A percentile compares a stretch with the other conserved stretches of the same genome.
Evolutionary conservation across 2,113 vertebrate species (phyloP).

Genomic region (Tachysurus vachellii): DNA sequence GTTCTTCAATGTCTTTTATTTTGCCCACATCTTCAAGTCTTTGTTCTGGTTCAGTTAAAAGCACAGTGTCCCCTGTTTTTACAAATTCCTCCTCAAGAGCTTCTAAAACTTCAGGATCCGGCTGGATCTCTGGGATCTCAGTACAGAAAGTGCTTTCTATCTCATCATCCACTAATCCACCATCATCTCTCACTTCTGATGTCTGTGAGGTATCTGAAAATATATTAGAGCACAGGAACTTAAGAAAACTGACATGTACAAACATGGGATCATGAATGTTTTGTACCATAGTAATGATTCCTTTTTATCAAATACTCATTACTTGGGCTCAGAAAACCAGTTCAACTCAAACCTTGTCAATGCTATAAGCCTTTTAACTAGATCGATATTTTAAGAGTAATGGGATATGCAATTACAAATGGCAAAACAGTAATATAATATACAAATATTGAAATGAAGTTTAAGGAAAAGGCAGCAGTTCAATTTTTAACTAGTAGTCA

Average conservation of each 20-base stretch:
- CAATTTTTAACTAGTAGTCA: not conserved
- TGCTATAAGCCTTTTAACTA: not conserved
- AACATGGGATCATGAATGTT: not conserved
- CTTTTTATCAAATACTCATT: not conserved
- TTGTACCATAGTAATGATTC: not conserved
- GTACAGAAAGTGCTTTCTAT: not conserved
- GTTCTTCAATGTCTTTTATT: not conserved
- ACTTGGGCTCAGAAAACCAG: not conserved
- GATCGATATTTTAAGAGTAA: not conserved
- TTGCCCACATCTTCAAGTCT: not conserved
- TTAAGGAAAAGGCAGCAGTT: not conserved
- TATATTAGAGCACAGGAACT: not conserved
- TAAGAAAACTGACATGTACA: not conserved
- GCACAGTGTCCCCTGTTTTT: too few species aligned
- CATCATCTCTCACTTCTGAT: not conserved
- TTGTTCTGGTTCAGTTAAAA: slow-evolving; percentile 1
- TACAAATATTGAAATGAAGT: not conserved
- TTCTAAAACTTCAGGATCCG: not conserved
- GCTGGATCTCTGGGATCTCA: slow-evolving; percentile 3
- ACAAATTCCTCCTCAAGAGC: not conserved
- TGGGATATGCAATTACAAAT: not conserved
- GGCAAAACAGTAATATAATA: not conserved
- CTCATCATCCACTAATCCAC: not conserved
- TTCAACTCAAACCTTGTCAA: not conserved
- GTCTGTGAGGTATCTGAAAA: slow-evolving; percentile 19